Evolutionary conservation across 2,888 invertebrate genomes (phyloP).

Genomic region (Drosophila neotestacea): DNA sequence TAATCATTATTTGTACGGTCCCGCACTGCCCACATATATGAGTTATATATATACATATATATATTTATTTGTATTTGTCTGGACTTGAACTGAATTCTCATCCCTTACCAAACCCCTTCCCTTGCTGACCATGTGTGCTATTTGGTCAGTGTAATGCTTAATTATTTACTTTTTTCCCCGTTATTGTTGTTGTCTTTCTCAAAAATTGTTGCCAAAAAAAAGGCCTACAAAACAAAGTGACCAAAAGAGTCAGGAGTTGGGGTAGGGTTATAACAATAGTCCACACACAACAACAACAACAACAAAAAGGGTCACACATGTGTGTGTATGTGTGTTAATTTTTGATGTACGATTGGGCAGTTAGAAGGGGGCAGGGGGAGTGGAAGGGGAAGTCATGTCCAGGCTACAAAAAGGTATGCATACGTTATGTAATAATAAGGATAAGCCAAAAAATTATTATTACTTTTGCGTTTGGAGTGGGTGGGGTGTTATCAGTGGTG

Average conservation of each 20-base stretch:
- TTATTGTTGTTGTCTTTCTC: slow-evolving; percentile 31
- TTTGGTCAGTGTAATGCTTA: slow-evolving; percentile 82
- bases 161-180: slow-evolving; percentile 73
- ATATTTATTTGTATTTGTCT: slow-evolving; percentile 78
- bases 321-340: slow-evolving; percentile 73
- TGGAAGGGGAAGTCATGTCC: slow-evolving; percentile 1
- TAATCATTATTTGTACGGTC: slow-evolving; percentile 79
- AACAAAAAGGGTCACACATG: slow-evolving; percentile 71
- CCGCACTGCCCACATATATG: slow-evolving; percentile 63
- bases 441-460: slow-evolving; percentile 83
- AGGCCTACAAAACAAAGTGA: slow-evolving; percentile 69
- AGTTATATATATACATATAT: slow-evolving; percentile 34
- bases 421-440: slow-evolving; percentile 83
- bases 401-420: slow-evolving; percentile 75
- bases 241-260: slow-evolving; percentile 49
- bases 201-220: slow-evolving; percentile 58
- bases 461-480: slow-evolving; percentile 62
- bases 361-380: slow-evolving; percentile 2
- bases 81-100: slow-evolving; percentile 40
- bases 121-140: slow-evolving; percentile 46
- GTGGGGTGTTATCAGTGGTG: not conserved
- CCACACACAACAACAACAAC: slow-evolving; percentile 10
- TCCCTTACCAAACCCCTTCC: not conserved
- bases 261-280: slow-evolving; percentile 43
- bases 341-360: slow-evolving; percentile 81